phyloP scores from a whole-genome alignment of 1,140 invertebrate species.

The Ceratoteleas bidentatus region DNA sequence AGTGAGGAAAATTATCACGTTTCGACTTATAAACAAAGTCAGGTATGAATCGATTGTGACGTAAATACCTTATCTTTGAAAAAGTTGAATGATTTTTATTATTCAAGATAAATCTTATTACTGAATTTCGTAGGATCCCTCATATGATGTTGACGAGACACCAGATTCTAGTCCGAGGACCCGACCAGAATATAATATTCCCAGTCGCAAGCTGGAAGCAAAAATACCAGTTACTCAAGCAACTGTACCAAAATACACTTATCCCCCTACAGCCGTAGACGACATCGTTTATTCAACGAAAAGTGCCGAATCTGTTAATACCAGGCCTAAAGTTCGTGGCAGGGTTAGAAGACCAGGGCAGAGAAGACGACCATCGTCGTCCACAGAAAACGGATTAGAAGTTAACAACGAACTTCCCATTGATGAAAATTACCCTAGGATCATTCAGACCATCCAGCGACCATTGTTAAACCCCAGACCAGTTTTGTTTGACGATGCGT shows the following conservation, averaged over 20 bases:
- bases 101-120: too few species aligned
- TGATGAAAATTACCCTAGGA: slow-evolving; percentile 76
- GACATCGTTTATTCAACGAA: slow-evolving; percentile 65
- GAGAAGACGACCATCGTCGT: slow-evolving; percentile 69
- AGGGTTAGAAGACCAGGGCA: slow-evolving; percentile 71
- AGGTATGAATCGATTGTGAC: too few species aligned
- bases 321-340: slow-evolving; percentile 63
- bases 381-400: slow-evolving; percentile 71
- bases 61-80: too few species aligned
- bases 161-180: slow-evolving; percentile 74
- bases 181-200: slow-evolving; percentile 71
- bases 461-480: slow-evolving; percentile 51
- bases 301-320: slow-evolving; percentile 54
- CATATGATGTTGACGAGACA: too few species aligned
- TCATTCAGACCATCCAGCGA: slow-evolving; percentile 59
- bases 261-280: slow-evolving; percentile 59
- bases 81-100: too few species aligned
- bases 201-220: slow-evolving; percentile 68
- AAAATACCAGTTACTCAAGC: slow-evolving; percentile 61
- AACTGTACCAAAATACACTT: slow-evolving; percentile 55
- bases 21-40: slow-evolving; percentile 47
- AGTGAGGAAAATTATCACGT: slow-evolving; percentile 64
- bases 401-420: slow-evolving; percentile 76
- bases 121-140: too few species aligned
- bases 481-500: slow-evolving; percentile 63